These are phyloP conservation scores for Pentamera pediparva DNA, from an alignment of 53 echinoderm and acorn worm species.

Conservation along the genomic window DNA sequence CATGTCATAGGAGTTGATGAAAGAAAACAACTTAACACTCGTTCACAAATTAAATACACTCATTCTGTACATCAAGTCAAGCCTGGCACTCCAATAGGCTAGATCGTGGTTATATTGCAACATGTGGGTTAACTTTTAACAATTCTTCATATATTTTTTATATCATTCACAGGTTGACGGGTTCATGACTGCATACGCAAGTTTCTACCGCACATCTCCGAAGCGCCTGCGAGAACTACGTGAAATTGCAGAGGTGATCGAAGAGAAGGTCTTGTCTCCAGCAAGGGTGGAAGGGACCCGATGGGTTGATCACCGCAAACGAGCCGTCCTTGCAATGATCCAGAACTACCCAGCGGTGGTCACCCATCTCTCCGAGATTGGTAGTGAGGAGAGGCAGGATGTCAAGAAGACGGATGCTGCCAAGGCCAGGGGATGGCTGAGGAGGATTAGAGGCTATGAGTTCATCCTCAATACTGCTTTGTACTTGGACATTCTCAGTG, in stretches of 20 bases:
- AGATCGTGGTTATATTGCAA: no score
- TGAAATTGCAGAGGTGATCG: not conserved
- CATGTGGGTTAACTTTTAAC: no score
- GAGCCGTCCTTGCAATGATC: not conserved
- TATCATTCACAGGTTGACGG: no score
- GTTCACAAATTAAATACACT: no score
- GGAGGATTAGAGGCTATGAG: not conserved
- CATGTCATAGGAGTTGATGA: no score
- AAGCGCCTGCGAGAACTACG: conserved; percentile 31
- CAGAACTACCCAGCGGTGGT: not conserved
- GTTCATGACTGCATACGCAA: conserved; percentile 7
- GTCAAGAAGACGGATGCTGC: not conserved
- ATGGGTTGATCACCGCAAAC: conserved; percentile 45
- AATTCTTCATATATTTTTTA: no score
- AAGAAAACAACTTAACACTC: no score
- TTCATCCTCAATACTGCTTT: not conserved
- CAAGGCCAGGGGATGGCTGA: not conserved
- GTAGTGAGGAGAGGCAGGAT: not conserved
- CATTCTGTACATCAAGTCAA: no score
- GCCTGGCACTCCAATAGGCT: no score
- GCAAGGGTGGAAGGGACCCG: conserved; percentile 30
- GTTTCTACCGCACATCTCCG: conserved; percentile 30
- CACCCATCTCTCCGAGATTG: conserved; percentile 7
- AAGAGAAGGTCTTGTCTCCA: not conserved
- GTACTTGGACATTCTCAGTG: not conserved